Percentiles rank a stretch among this genome's conserved stretches.
Conservation (phyloP, 2,113 vertebrate genomes). For the Phalacrocorax carbo region DNA sequence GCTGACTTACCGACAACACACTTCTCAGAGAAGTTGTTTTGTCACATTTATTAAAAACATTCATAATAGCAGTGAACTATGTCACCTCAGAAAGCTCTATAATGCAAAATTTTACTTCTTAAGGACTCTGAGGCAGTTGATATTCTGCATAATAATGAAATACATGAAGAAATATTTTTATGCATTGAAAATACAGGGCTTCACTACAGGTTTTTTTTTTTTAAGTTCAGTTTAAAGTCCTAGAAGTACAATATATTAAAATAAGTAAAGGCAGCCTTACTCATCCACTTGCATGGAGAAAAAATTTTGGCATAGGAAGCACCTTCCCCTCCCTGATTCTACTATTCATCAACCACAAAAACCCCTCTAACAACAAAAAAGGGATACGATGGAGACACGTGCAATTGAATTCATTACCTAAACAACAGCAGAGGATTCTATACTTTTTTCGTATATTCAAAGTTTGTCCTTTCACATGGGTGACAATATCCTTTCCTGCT, state of each 20-base stretch:
- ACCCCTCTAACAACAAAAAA: background rate
- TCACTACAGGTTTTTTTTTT: background rate
- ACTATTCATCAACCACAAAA: background rate
- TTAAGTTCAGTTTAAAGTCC: background rate
- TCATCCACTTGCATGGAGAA: background rate
- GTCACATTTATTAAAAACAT: background rate
- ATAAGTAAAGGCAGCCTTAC: background rate
- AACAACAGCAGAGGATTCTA: background rate
- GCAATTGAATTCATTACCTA: background rate
- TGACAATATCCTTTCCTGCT: background rate
- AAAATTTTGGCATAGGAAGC: background rate
- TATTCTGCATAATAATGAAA: background rate
- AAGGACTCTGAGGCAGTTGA: background rate
- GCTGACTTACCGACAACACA: background rate
- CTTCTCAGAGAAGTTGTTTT: background rate
- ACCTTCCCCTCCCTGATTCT: background rate
- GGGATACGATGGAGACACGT: background rate
- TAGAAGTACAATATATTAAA: background rate
- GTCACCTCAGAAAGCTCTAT: background rate
- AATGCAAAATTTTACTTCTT: background rate
- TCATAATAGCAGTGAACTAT: background rate
- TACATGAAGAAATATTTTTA: background rate
- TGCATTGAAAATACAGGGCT: background rate
- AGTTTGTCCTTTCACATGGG: background rate
- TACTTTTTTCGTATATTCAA: background rate